Evolutionary conservation across 1,140 invertebrate species (phyloP).

Genomic region (Alviniconcha marisindica): DNA sequence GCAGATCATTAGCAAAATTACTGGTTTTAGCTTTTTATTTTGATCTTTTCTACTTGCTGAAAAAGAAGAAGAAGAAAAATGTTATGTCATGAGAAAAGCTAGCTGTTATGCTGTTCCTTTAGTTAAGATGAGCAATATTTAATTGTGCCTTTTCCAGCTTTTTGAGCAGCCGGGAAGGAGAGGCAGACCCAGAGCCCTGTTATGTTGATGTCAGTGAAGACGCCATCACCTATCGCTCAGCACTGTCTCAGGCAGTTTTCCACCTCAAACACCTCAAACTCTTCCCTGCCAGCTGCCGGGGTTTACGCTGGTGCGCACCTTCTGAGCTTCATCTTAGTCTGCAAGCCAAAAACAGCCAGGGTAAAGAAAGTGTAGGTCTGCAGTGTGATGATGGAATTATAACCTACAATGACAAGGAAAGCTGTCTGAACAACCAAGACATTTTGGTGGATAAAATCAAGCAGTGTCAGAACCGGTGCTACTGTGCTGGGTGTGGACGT

Average conservation of each 20-base stretch:
- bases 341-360: conserved; percentile 7
- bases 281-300: conserved; percentile 37
- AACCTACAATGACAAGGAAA: neutral
- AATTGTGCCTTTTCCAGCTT: too few relatives aligned
- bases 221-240: neutral
- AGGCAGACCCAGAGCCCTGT: neutral
- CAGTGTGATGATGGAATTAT: neutral
- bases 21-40: too few relatives aligned
- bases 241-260: neutral
- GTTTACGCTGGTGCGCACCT: conserved; percentile 12
- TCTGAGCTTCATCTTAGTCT: conserved; percentile 45
- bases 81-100: too few relatives aligned
- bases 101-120: too few relatives aligned
- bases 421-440: conserved; percentile 34
- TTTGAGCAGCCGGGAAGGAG: neutral
- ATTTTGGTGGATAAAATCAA: conserved; percentile 47
- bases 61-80: too few relatives aligned
- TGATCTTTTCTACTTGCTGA: too few relatives aligned
- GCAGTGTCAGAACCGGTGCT: conserved; percentile 49
- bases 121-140: too few relatives aligned
- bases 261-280: conserved; percentile 10
- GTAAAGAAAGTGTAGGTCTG: neutral
- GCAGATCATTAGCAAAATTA: too few relatives aligned
- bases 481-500: conserved; percentile 53
- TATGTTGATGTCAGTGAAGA: conserved; percentile 25